Base-by-base conservation (phyloP, 2,113 vertebrate genomes). In the Eira barbara region DNA sequence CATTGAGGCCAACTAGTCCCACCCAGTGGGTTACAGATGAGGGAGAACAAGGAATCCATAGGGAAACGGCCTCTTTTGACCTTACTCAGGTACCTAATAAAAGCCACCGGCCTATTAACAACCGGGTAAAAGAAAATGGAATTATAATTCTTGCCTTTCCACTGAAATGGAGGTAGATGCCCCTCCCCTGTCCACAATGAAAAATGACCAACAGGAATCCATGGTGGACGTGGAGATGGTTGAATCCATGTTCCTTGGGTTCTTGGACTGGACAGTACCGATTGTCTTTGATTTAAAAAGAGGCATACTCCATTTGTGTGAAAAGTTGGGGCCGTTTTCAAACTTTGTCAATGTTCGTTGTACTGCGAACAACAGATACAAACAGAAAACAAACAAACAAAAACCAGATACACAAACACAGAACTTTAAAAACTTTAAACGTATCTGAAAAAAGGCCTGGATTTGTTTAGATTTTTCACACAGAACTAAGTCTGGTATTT, bases 401-500 rank as follows among this genome's bases (percentile, higher is more conserved):
- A 47, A 45, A 47, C 74, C 27, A 65, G 59, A 78, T 73, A 47
- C 29, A 52, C 42, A 65, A 95, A 91, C 25, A 74, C 20, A 25
- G 82, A 92, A 55, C 1, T 23, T 34, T 57, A 79, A 21, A 86
- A 92, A 47, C 1, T 23, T 34, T 74, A 79, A 69, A 74, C 0
- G 6, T 29, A 13, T 78, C 31, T 79, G 4, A 36, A 59, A 63
- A 91, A 89, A 74, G 27, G 3, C 59, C 14, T 73, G 34, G 1
- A 31, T 69, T 63, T 89, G 45, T 90, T 84, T 63, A 82, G 47
- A 14, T 86, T 71, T 42, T 83, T 49, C 36, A 73, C 55, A 78
- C 34, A 82, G 49, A 80, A 65, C 31, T 57, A 82, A 79, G 23
- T 31, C 52, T 47, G 36, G 65, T 49, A 49, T 57, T 65, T 18